phyloP scores from a whole-genome alignment of 2,113 vertebrate species.

The Lathamus discolor region DNA sequence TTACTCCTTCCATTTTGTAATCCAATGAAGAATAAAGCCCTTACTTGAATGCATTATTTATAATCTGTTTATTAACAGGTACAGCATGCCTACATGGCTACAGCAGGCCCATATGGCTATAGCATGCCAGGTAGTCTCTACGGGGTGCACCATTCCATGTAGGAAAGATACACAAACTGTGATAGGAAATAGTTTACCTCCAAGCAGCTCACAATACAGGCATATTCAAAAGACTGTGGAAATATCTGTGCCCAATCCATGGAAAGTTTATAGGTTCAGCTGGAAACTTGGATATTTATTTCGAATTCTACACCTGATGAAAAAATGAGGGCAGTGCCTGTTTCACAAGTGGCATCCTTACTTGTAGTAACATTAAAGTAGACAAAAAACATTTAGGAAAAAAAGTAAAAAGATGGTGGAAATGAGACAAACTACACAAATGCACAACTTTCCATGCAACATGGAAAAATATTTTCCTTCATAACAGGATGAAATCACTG shows the following conservation, averaged over 20 bases:
- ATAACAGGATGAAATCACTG: not conserved
- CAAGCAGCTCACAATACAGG: not conserved
- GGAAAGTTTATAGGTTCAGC: not conserved
- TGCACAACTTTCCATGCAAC: not conserved
- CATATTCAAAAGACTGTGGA: not conserved
- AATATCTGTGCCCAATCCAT: not conserved
- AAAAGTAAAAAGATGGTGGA: not conserved
- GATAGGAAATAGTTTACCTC: not conserved
- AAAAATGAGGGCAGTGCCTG: not conserved
- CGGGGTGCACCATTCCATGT: accelerated
- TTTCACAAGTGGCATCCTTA: not conserved
- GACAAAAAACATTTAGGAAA: not conserved
- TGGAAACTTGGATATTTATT: not conserved
- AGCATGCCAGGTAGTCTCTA: not conserved
- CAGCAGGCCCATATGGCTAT: not conserved
- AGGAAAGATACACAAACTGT: not conserved
- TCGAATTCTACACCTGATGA: not conserved
- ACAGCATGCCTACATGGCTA: not conserved
- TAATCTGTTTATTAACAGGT: not conserved
- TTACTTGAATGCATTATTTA: not conserved
- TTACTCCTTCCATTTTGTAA: not conserved
- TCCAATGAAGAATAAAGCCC: not conserved
- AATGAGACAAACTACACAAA: not conserved
- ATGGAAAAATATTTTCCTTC: not conserved
- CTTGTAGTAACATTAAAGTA: not conserved